Evolutionary conservation across 2,113 vertebrate species (phyloP), one percentile per base, ranked within the genome.

Genomic region (Tylochromis polylepis): DNA sequence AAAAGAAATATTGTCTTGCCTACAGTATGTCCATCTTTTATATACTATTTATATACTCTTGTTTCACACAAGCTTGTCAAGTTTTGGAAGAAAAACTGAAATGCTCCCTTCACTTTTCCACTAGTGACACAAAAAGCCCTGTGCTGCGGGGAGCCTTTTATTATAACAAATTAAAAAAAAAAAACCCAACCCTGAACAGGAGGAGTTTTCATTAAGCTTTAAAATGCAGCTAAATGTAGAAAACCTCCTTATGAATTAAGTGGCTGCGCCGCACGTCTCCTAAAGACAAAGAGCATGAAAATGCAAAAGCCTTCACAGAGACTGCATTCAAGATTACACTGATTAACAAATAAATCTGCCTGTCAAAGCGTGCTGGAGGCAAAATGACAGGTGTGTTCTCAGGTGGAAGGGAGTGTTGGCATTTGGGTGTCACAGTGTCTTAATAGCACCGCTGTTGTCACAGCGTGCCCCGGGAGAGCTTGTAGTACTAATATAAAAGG

Each of bases 61-160:
- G 92, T 88, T 92, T 90, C 88, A 92, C 88, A 91, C 79, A 14
- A 51, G 51, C 58, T 38, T 88, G 89, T 90, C 62, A 11, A 85
- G 88, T 88, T 83, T 59, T 70, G 77, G 87, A 46, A 86, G 62
- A 41, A 83, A 89, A 59, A 34, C 55, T 34, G 56, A 83, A 86
- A 81, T 58, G 16, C 87, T 85, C 29, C 81, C 70, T 57, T 90
- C 34, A 51, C 36, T 80, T 85, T 82, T 84, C 27, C 82, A 49
- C 38, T 31, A 36, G 49, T 87, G 87, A 91, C 70, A 92, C 84
- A 79, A 83, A 92, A 83, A 85, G 38, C 31, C 36, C 49, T 84
- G n/a, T 5, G 8, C 75, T 62, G 78, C 86, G 83, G 93, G 75
- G 12, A 65, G 82, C 38, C 27, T 43, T 38, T 78, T 24, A 70